phyloP scores from a whole-genome alignment of 2,113 vertebrate species.

The Okapia johnstoni region DNA sequence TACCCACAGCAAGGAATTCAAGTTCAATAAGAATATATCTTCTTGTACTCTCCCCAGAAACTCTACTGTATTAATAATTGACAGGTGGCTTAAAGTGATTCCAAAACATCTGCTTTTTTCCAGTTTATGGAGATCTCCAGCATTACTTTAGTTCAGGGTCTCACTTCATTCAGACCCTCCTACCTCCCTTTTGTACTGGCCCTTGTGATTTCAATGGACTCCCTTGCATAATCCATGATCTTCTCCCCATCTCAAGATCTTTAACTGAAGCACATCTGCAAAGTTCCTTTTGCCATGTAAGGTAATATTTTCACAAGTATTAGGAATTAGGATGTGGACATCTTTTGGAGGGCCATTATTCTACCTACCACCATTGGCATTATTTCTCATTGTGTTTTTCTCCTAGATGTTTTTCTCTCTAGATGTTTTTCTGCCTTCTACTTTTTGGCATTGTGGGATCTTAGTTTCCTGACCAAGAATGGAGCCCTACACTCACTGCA shows the following conservation, averaged over 20 bases:
- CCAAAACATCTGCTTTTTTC: background rate
- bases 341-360: background rate
- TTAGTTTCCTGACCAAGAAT: background rate
- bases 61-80: background rate
- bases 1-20: background rate
- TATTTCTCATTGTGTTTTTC: background rate
- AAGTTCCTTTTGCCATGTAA: background rate
- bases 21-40: background rate
- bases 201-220: background rate
- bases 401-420: background rate
- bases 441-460: background rate
- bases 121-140: background rate
- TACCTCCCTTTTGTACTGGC: background rate
- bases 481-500: background rate
- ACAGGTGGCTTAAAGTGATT: background rate
- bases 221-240: background rate
- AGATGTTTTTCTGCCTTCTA: background rate
- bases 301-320: background rate
- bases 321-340: background rate
- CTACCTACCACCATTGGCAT: background rate
- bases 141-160: background rate
- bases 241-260: background rate
- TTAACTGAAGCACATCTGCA: background rate
- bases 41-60: background rate
- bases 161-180: background rate